Evolutionary conservation across 2,113 vertebrate species (phyloP).

Genomic region (Spermophilus dauricus): DNA sequence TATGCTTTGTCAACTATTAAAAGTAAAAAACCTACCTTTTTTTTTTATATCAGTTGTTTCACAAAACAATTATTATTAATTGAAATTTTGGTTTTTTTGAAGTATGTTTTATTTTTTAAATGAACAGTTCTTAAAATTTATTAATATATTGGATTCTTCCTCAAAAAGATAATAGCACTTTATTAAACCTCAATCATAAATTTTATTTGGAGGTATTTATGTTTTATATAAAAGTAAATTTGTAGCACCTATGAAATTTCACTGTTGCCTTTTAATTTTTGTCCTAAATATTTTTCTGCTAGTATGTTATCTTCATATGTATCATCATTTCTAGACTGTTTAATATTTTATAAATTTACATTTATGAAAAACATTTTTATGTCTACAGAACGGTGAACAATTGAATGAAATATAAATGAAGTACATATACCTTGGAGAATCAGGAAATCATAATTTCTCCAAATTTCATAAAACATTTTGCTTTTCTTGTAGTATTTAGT

Average conservation of each 20-base stretch:
- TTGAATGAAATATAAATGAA: conserved; percentile 30
- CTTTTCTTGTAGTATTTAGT: background rate
- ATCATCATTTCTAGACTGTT: background rate
- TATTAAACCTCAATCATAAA: background rate
- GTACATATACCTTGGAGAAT: background rate
- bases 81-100: conserved; percentile 24
- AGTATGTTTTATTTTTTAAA: background rate
- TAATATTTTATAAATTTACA: conserved; percentile 10
- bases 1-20: background rate
- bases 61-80: background rate
- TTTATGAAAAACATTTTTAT: conserved; percentile 54
- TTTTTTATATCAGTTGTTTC: background rate
- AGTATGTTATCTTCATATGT: conserved; percentile 2
- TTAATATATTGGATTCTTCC: conserved; percentile 11
- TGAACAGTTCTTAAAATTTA: conserved; percentile 18
- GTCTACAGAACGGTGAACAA: background rate
- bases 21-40: background rate
- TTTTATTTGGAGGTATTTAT: conserved; percentile 33
- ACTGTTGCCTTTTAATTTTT: conserved; percentile 47
- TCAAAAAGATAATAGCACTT: conserved; percentile 33
- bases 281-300: background rate
- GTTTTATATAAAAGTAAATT: conserved; percentile 45
- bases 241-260: conserved; percentile 17
- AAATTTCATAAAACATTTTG: conserved; percentile 58
- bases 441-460: conserved; percentile 30